Base-by-base conservation (phyloP, 2,113 vertebrate genomes). In the Bombycilla garrulus region DNA sequence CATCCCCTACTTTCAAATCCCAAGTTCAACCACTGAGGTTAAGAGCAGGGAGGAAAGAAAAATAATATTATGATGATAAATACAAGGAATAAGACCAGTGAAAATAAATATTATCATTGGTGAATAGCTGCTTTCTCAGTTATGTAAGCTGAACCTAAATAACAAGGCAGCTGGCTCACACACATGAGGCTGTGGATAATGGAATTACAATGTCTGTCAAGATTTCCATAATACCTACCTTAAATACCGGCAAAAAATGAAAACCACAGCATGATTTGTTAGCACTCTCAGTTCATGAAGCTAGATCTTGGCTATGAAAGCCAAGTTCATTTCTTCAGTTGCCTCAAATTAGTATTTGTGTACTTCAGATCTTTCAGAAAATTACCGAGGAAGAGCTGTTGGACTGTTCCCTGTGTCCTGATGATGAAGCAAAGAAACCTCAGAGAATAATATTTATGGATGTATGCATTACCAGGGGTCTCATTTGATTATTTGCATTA, bases 91-190 rank as follows among this genome's bases (percentile, higher is more conserved):
- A 45, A 70, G 20, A 69, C 57, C 15, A 50, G 54, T 50, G 42
- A 92, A 92, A 93, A 88, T 77, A 94, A 86, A 66, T 81, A 83
- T 73, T 69, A 70, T 82, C 74, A 12, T 91, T 81, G 31, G 56
- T 83, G 79, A 83, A 25, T 73, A 88, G 45, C 88, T 93, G 35
- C 38, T 88, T 94, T 88, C 64, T 88, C 35, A 28, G 23, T 86
- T 88, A 38, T 31, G 44, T 83, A 92, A 92, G 58, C 54, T 73
- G 82, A 88, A 81, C 64, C 33, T 73, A 16, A 88, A 50, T 57
- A 86, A 38, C 24, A 83, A 70, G 60, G 51, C 15, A 5, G n/a
- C 82, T 92, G 76, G 64, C 76, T 90, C 35, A 62, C 44, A 51
- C 50, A 54, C 31, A 61, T 44, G 26, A 88, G 24, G 62, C 56